These are phyloP conservation scores for Drosophila repletoides DNA, from an alignment of 1,140 invertebrate species.

Conservation along the genomic window DNA sequence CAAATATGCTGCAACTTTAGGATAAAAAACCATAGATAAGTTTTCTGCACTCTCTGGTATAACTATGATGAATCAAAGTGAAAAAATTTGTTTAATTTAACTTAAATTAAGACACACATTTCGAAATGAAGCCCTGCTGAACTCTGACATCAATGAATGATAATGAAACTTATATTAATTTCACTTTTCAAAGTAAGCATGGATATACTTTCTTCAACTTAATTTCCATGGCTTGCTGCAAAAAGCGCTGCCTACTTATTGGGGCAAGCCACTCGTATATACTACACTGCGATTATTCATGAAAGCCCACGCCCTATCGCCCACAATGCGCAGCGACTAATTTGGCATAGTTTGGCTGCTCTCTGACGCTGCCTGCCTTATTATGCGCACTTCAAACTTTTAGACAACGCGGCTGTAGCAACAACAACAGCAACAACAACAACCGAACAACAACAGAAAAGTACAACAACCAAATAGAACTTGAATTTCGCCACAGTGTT, in stretches of 20 bases:
- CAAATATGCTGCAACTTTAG: no score
- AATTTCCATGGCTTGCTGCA: background rate
- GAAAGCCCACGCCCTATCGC: conserved; percentile 29
- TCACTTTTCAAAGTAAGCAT: conserved; percentile 63
- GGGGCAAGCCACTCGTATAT: background rate
- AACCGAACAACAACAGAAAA: conserved; percentile 17
- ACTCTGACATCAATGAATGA: background rate
- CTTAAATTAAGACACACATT: no score
- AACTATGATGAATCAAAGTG: no score
- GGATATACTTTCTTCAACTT: background rate
- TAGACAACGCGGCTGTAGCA: conserved; percentile 62
- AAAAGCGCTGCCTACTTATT: conserved; percentile 59
- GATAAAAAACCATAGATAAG: no score
- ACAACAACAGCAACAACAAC: background rate
- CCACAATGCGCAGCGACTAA: conserved; percentile 47
- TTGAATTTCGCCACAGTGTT: conserved; percentile 54
- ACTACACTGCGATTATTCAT: no score
- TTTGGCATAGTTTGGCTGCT: conserved; percentile 43
- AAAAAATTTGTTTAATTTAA: no score
- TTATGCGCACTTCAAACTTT: conserved; percentile 80
- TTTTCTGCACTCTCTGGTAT: no score
- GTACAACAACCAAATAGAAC: conserved; percentile 1
- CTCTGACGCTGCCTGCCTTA: conserved; percentile 53
- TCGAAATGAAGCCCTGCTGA: background rate
- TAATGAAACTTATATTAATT: conserved; percentile 62